Evolutionary conservation across 2,113 vertebrate genomes (phyloP).

Genomic region (Amia ocellicauda): DNA sequence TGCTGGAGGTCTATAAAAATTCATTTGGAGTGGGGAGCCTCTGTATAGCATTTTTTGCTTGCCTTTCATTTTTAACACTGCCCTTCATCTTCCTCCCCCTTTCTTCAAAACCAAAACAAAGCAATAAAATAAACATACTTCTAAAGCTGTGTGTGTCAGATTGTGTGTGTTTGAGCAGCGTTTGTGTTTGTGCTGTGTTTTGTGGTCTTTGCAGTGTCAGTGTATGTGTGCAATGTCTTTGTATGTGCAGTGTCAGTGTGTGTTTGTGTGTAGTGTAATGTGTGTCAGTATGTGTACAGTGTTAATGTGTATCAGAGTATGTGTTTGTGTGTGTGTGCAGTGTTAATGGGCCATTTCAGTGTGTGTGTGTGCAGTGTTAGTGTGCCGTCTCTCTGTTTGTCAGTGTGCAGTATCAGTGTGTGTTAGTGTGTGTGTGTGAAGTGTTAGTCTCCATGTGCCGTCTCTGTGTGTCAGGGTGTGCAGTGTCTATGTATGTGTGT

Average conservation of each 20-base stretch:
- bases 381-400: not conserved
- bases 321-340: not conserved
- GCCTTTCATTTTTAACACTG: too few relatives aligned
- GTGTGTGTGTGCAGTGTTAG: constrained; percentile 1
- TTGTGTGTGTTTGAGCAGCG: not conserved
- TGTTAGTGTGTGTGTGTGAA: not conserved
- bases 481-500: not conserved
- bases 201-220: too few relatives aligned
- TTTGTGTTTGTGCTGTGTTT: too few relatives aligned
- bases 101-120: too few relatives aligned
- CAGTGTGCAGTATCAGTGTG: not conserved
- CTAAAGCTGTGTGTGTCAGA: not conserved
- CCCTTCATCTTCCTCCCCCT: too few relatives aligned
- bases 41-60: too few relatives aligned
- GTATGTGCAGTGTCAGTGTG: not conserved
- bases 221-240: not conserved
- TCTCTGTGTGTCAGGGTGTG: not conserved
- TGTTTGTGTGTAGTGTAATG: not conserved
- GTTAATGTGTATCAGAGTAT: not conserved
- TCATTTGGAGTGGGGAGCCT: not conserved
- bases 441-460: too few relatives aligned
- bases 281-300: not conserved
- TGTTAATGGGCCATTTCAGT: not conserved
- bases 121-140: too few relatives aligned
- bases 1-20: not conserved